phyloP scores from a whole-genome alignment of 2,888 invertebrate genomes.

The Cerastis rubricosa region DNA sequence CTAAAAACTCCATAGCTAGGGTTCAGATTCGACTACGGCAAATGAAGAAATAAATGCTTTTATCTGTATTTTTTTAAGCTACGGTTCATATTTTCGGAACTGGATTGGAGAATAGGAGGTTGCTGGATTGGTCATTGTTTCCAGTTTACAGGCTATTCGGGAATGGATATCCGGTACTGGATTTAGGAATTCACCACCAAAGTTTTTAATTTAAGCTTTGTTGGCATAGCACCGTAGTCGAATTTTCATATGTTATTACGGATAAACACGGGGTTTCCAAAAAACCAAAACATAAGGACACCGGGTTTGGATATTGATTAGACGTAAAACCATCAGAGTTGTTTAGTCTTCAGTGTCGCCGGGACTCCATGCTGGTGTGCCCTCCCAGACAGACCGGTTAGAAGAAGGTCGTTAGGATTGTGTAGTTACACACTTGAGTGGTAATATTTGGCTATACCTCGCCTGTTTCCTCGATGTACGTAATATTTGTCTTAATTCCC shows the following conservation, averaged over 20 bases:
- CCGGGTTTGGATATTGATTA: slow-evolving; percentile 79
- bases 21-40: slow-evolving; percentile 64
- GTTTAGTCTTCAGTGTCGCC: slow-evolving; percentile 84
- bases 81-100: slow-evolving; percentile 31
- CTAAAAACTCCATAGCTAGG: slow-evolving; percentile 52
- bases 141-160: slow-evolving; percentile 51
- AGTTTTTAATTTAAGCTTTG: slow-evolving; percentile 38
- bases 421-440: slow-evolving; percentile 87
- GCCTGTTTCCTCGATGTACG: slow-evolving; percentile 97
- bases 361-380: slow-evolving; percentile 89
- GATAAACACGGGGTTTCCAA: slow-evolving; percentile 56
- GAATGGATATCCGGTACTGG: slow-evolving; percentile 35
- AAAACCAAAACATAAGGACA: slow-evolving; percentile 70
- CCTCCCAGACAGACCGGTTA: slow-evolving; percentile 89
- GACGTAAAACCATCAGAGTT: slow-evolving; percentile 82
- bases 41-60: slow-evolving; percentile 10
- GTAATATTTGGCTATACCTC: slow-evolving; percentile 93
- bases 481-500: slow-evolving; percentile 98
- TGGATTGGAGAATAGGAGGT: slow-evolving; percentile 51
- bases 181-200: slow-evolving; percentile 39
- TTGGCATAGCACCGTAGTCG: slow-evolving; percentile 57
- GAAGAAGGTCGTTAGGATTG: slow-evolving; percentile 90
- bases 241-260: slow-evolving; percentile 55
- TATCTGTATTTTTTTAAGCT: slow-evolving; percentile 22
- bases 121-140: slow-evolving; percentile 52